Evolutionary conservation across 1,140 invertebrate genomes (phyloP).

Genomic region (Anadara kagoshimensis): DNA sequence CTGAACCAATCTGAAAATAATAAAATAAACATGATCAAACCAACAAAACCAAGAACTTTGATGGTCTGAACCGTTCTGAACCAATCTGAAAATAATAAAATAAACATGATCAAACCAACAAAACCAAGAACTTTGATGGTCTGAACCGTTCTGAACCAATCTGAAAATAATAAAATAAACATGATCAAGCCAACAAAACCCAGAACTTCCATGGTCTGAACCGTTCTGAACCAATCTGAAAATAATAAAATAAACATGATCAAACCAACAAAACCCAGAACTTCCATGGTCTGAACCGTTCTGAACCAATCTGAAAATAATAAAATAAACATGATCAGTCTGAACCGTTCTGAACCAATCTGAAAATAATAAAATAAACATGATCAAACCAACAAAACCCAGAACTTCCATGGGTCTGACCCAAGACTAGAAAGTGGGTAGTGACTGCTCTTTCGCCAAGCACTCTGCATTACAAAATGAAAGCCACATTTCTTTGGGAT

Average conservation of each 20-base stretch:
- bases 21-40: constrained; percentile 7
- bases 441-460: too few species aligned
- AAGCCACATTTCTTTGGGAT: too few species aligned
- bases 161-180: constrained; percentile 22
- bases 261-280: constrained; percentile 16
- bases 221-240: constrained; percentile 40
- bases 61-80: constrained; percentile 39
- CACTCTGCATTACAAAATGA: too few species aligned
- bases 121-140: constrained; percentile 29
- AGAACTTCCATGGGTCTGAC: constrained; percentile 32
- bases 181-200: constrained; percentile 16
- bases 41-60: constrained; percentile 21
- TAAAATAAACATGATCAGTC: constrained; percentile 20
- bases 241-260: constrained; percentile 2
- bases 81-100: constrained; percentile 39
- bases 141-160: constrained; percentile 41
- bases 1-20: constrained; percentile 43
- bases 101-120: constrained; percentile 13
- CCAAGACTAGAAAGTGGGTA: too few species aligned
- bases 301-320: constrained; percentile 39
- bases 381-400: constrained; percentile 17
- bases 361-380: constrained; percentile 7
- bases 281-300: constrained; percentile 35
- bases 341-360: constrained; percentile 41
- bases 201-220: constrained; percentile 34